Base-by-base conservation (phyloP, 2,888 invertebrate species). In the Aleiodes testaceus region DNA sequence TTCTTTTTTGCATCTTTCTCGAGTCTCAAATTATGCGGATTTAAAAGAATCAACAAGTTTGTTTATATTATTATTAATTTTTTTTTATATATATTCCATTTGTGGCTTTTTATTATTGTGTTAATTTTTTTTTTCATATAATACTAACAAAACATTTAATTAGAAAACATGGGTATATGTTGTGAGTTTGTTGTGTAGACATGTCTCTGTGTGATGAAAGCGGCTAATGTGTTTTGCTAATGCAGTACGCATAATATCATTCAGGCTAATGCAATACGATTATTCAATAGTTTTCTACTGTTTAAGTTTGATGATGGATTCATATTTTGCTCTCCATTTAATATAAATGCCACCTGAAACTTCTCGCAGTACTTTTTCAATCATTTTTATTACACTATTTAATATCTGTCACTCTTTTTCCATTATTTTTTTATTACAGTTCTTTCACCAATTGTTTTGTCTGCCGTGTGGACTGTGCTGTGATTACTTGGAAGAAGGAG, bases 81-180 rank as follows among this genome's bases (percentile, higher is more conserved):
- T 64, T 59, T 26, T 49, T 61, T 59, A 30, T 69, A 69, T 69
- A 55, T 63, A 61, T 77, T 77, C 66, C 64, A 76, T 64, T 74
- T 75, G 75, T 77, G 74, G 81, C 18, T 74, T 72, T 74, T 74
- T 73, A 84, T 85, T 81, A 83, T 84, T 84, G 79, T 80, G 81
- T 83, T 82, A 82, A 80, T 82, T 80, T 80, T 70, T 72, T 80
- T 81, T 82, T 78, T 83, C 80, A 79, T 82, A 80, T 84, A 83
- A 84, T 84, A 82, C 84, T 84, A 85, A 85, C 82, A 81, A 84
- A 85, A 85, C 82, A 82, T 84, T 81, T 81, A 83, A 83, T 84
- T 85, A 83, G 81, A 84, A 84, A 85, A 83, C 82, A 83, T 78
- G 79, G 79, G 79, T 81, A 80, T 77, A 76, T 75, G 73, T 78